phyloP scores from a whole-genome alignment of 2,113 vertebrate genomes.

The Craseonycteris thonglongyai region DNA sequence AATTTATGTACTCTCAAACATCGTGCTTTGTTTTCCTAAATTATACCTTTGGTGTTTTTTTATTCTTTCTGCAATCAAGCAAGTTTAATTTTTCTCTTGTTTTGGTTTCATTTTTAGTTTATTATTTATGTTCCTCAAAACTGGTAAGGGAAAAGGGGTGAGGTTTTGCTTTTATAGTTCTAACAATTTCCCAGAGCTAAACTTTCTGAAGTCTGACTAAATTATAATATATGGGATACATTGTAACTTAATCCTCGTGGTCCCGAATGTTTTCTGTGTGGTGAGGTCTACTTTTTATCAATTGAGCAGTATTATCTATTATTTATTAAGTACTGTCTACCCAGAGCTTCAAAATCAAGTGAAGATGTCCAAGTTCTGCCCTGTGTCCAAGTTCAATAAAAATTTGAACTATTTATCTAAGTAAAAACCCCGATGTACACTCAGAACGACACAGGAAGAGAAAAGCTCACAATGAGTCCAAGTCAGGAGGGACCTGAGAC shows the following conservation, averaged over 20 bases:
- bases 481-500: not conserved
- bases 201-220: not conserved
- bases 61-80: constrained; percentile 29
- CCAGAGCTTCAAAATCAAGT: constrained; percentile 30
- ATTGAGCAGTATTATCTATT: not conserved
- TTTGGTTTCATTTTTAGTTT: constrained; percentile 46
- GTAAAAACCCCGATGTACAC: not conserved
- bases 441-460: not conserved
- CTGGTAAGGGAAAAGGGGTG: not conserved
- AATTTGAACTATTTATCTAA: constrained; percentile 12
- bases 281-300: constrained; percentile 39
- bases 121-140: constrained; percentile 36
- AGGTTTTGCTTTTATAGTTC: not conserved
- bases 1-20: constrained; percentile 19
- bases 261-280: not conserved
- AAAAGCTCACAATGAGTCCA: not conserved
- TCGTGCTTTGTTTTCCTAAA: constrained; percentile 47
- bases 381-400: too few species aligned
- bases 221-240: not conserved
- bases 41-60: constrained; percentile 1
- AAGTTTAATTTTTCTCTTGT: constrained; percentile 32
- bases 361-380: constrained; percentile 20
- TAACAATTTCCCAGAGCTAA: constrained; percentile 23
- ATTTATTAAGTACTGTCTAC: constrained; percentile 33
- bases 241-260: not conserved